Percentiles rank a stretch among this genome's conserved stretches.
These are phyloP conservation scores for Drosophila busckii DNA, from an alignment of 1,140 invertebrate genomes.

Conservation along the genomic window DNA sequence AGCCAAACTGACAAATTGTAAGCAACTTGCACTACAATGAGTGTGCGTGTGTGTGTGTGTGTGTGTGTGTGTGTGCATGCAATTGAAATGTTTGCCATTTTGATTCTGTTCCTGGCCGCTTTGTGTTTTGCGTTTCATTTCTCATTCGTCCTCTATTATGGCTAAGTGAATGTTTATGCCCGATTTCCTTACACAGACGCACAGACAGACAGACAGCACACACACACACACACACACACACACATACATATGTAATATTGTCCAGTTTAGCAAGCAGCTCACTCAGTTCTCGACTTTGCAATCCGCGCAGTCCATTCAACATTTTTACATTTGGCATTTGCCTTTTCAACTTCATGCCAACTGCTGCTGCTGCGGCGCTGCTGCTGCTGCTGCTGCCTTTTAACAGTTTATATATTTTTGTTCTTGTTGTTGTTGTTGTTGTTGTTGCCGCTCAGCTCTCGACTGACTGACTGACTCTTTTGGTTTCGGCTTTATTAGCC, in stretches of 20 bases:
- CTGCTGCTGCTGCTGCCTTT: conserved; percentile 31
- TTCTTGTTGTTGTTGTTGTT: background rate
- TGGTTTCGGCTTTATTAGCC: conserved; percentile 39
- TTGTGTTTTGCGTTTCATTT: conserved; percentile 24
- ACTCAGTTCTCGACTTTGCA: no score
- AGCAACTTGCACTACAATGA: no score
- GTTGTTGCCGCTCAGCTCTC: conserved; percentile 12
- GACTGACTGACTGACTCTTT: background rate
- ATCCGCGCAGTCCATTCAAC: conserved; percentile 17
- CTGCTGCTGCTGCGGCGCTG: no score
- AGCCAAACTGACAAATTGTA: conserved; percentile 31
- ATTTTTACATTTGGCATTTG: no score
- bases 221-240: background rate
- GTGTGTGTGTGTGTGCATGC: background rate
- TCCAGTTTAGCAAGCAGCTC: no score
- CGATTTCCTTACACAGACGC: conserved; percentile 39
- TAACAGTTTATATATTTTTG: conserved; percentile 25
- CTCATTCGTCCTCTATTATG: conserved; percentile 51
- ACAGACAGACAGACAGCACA: no score
- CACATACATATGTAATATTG: background rate
- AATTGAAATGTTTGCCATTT: conserved; percentile 60
- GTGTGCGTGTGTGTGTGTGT: background rate
- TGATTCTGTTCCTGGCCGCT: conserved; percentile 27
- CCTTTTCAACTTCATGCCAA: no score
- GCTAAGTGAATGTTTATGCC: conserved; percentile 68